Evolutionary conservation across 2,797 vertebrate genomes (phyloP), one percentile per base, ranked within the genome.

Genomic region (Falco cherrug): DNA sequence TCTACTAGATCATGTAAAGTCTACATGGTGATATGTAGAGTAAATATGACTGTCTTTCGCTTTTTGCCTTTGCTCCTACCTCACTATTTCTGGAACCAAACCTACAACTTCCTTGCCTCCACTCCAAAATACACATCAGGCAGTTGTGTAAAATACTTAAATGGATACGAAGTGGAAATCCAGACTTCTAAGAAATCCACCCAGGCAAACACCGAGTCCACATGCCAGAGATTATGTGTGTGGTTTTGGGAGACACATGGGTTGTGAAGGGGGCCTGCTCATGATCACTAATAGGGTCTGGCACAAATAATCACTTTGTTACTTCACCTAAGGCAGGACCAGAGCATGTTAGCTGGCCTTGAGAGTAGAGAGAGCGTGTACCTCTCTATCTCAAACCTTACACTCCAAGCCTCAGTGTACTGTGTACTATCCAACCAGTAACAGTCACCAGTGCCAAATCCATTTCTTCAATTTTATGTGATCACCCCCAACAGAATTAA

Each of bases 171-270:
- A 90, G 29, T 2, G 75, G 60, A 94, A 94, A 85, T 35, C 12
- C 64, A 80, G 71, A n/a, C 53, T 67, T 89, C 13, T 71, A 74
- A 71, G 61, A 89, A 85, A 83, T 21, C 22, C 41, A 84, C 35
- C 39, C 67, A 29, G 54, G 26, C 59, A 88, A 87, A 81, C 10
- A 81, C 9, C 16, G 35, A 68, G 54, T 17, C 13, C n/a, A 19
- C 14, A 29, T 43, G 50, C 39, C 43, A 47, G 33, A 87, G 50
- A 54, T 31, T 6, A 16, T 0, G 1, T 22, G 14, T 24, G 16
- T 54, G 35, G 12, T 28, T 63, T 54, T 16, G 54, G n/a, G 54
- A 65, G 15, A 50, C 13, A n/a, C 0, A 0, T 5, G 37, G 47
- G 50, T n/a, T 6, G 7, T 17, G 56, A 69, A 73, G 59, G 25